Conservation (phyloP, 2,888 invertebrate genomes). For the Drepanosiphum platanoidis region DNA sequence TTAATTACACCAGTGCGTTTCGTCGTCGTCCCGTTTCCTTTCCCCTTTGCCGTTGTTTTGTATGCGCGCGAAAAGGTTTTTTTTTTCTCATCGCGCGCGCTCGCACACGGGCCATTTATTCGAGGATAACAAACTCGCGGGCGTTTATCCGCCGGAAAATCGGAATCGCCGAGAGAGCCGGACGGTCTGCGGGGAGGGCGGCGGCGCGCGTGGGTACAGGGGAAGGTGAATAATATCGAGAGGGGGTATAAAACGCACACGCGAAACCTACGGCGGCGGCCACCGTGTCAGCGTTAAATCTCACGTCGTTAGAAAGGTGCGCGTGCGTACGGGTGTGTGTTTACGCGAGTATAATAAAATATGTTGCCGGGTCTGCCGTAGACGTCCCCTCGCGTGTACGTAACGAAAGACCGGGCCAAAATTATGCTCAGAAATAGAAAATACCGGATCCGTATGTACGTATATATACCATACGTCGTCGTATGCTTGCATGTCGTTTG, state of each 20-base stretch:
- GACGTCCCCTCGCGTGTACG: slow-evolving; percentile 32
- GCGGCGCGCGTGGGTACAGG: not conserved
- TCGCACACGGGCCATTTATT: slow-evolving; percentile 41
- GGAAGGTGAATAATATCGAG: slow-evolving; percentile 36
- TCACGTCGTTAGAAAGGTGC: slow-evolving; percentile 56
- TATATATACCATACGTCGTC: too few species aligned
- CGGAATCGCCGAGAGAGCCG: too few species aligned
- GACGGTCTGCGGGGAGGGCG: not conserved
- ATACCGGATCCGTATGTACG: not conserved
- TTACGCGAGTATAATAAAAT: not conserved
- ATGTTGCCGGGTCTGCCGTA: slow-evolving; percentile 35
- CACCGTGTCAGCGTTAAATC: slow-evolving; percentile 45
- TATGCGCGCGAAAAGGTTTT: slow-evolving; percentile 40
- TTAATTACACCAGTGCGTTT: slow-evolving; percentile 41
- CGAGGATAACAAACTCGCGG: slow-evolving; percentile 39
- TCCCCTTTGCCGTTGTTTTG: not conserved
- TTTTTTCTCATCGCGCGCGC: not conserved
- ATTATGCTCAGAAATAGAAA: slow-evolving; percentile 38
- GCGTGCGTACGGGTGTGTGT: not conserved
- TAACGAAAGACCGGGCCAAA: slow-evolving; percentile 22
- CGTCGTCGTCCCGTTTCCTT: not conserved
- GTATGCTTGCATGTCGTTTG: too few species aligned
- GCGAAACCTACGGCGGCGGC: not conserved
- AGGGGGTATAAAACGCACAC: slow-evolving; percentile 31
- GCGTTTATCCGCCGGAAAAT: slow-evolving; percentile 56